Percentiles rank a stretch among this genome's conserved stretches.
These are phyloP conservation scores for Cryptocephalus moraei DNA, from an alignment of 2,888 invertebrate genomes.

Conservation along the genomic window DNA sequence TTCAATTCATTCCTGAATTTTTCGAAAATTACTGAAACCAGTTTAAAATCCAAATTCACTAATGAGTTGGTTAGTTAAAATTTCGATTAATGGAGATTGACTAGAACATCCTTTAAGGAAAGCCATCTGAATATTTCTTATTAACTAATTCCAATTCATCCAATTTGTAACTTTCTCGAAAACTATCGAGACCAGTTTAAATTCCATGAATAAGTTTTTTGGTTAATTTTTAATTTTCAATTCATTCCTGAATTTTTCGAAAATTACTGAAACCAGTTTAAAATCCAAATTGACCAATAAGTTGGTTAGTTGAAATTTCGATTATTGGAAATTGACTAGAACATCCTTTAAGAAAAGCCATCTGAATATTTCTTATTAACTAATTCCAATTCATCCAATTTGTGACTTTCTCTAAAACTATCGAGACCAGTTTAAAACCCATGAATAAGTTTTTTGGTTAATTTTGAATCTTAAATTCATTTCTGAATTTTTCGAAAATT, in stretches of 20 bases:
- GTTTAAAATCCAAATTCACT: not conserved
- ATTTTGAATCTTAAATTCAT: too few species aligned
- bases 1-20: not conserved
- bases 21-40: not conserved
- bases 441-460: too few species aligned
- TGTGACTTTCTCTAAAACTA: too few species aligned
- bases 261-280: not conserved
- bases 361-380: too few species aligned
- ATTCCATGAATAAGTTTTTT: not conserved
- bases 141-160: too few species aligned
- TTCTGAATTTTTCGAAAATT: too few species aligned
- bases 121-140: not conserved
- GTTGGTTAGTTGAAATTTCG: not conserved
- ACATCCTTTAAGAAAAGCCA: not conserved
- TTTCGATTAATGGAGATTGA: not conserved
- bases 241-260: not conserved
- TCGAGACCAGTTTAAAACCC: too few species aligned
- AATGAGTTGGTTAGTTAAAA: not conserved
- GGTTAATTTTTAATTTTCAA: not conserved
- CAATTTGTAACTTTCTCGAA: too few species aligned
- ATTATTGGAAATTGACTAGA: not conserved
- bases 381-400: too few species aligned
- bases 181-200: too few species aligned
- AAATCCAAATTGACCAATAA: not conserved
- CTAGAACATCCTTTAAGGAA: not conserved